phyloP scores from a whole-genome alignment of 2,888 invertebrate genomes.

The Xestoiulus laeticollis region DNA sequence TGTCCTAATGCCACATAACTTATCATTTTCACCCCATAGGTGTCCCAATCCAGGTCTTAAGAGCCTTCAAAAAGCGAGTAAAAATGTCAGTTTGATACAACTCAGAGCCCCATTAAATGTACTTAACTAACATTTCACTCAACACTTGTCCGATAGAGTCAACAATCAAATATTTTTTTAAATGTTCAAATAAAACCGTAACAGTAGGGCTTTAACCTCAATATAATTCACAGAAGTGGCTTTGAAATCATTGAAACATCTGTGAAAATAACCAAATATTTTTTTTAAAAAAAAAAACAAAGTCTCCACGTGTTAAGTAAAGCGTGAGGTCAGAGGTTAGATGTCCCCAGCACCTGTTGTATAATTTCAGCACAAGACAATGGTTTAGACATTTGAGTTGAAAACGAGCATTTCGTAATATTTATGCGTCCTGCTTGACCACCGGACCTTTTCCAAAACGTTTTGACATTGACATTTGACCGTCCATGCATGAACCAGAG shows the following conservation, averaged over 20 bases:
- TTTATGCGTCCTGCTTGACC: background rate
- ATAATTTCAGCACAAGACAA: too few species aligned
- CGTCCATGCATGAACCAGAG: background rate
- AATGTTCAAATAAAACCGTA: background rate
- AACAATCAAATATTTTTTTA: background rate
- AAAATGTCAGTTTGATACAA: background rate
- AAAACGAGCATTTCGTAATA: too few species aligned
- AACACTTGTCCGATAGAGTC: background rate
- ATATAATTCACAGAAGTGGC: too few species aligned
- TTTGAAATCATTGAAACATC: too few species aligned
- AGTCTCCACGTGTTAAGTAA: too few species aligned
- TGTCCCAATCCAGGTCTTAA: background rate
- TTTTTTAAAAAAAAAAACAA: too few species aligned
- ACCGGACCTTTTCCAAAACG: background rate
- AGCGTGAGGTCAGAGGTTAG: too few species aligned
- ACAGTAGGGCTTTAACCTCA: background rate
- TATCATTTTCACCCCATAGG: background rate
- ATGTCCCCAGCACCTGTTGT: too few species aligned
- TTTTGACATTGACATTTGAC: background rate
- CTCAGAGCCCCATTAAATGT: background rate
- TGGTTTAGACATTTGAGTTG: too few species aligned
- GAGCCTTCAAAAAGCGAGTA: background rate
- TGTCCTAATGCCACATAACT: background rate
- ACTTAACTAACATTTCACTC: background rate
- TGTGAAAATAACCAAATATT: too few species aligned